Evolutionary conservation across 2,113 vertebrate genomes (phyloP).

Genomic region (Calypte anna): DNA sequence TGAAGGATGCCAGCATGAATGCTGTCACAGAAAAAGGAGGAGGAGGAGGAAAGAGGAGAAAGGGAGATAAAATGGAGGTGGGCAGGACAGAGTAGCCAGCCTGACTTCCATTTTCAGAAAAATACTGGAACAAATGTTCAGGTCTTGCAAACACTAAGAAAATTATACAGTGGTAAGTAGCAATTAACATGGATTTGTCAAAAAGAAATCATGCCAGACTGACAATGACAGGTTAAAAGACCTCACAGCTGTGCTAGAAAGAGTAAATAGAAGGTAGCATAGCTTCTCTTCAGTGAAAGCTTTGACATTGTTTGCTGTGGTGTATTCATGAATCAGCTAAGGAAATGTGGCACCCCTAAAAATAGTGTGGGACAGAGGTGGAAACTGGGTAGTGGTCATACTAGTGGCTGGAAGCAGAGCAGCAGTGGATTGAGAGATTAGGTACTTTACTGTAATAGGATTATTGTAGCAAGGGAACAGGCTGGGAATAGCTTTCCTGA

Average conservation of each 20-base stretch:
- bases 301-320: neutral
- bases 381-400: too few species aligned
- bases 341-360: neutral
- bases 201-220: neutral
- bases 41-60: neutral
- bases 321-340: neutral
- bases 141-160: neutral
- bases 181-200: neutral
- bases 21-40: neutral
- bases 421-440: neutral
- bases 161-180: neutral
- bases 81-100: neutral
- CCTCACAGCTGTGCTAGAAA: neutral
- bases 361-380: neutral
- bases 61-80: neutral
- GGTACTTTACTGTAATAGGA: neutral
- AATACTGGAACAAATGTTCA: neutral
- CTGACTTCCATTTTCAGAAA: neutral
- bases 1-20: neutral
- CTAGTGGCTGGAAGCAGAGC: neutral
- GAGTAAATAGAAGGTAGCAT: neutral
- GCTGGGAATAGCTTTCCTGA: neutral
- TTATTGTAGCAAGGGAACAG: neutral
- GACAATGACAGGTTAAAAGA: neutral
- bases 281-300: neutral